A percentile compares a stretch with the other conserved stretches of the same genome.
phyloP scores from a whole-genome alignment of 1,140 invertebrate species.

The Sitophilus oryzae region DNA sequence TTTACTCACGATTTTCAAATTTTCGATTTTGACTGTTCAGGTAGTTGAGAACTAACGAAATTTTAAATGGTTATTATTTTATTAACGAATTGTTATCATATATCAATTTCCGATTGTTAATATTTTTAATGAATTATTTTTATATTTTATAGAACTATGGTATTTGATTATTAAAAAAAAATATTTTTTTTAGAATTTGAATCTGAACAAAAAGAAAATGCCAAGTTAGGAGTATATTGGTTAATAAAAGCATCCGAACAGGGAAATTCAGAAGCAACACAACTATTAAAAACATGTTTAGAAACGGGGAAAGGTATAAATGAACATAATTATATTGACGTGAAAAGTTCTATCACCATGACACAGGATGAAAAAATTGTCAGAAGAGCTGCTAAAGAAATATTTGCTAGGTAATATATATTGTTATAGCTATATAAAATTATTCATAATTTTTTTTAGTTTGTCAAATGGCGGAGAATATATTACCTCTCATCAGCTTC shows the following conservation, averaged over 20 bases:
- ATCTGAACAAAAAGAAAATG: constrained; percentile 57
- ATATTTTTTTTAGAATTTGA: constrained; percentile 45
- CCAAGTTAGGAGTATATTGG: constrained; percentile 74
- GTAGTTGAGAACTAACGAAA: too few relatives aligned
- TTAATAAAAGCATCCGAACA: constrained; percentile 83
- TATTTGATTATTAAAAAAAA: constrained; percentile 13
- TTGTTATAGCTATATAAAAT: too few relatives aligned
- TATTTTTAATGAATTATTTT: too few relatives aligned
- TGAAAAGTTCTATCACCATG: constrained; percentile 75
- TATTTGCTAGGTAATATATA: constrained; percentile 65
- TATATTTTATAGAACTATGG: too few relatives aligned
- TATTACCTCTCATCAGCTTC: constrained; percentile 73
- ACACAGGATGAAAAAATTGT: constrained; percentile 79
- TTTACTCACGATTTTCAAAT: too few relatives aligned
- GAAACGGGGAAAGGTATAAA: constrained; percentile 72
- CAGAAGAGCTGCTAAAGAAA: constrained; percentile 72
- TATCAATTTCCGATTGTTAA: too few relatives aligned
- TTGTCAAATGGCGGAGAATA: constrained; percentile 79
- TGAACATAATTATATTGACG: constrained; percentile 73
- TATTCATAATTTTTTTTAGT: constrained; percentile 39
- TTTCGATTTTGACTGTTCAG: too few relatives aligned
- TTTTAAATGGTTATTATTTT: too few relatives aligned
- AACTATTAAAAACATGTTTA: constrained; percentile 71
- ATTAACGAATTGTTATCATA: too few relatives aligned
- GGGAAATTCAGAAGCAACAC: constrained; percentile 79